phyloP scores from a whole-genome alignment of 2,797 vertebrate genomes.

The Pelobates cultripes region DNA sequence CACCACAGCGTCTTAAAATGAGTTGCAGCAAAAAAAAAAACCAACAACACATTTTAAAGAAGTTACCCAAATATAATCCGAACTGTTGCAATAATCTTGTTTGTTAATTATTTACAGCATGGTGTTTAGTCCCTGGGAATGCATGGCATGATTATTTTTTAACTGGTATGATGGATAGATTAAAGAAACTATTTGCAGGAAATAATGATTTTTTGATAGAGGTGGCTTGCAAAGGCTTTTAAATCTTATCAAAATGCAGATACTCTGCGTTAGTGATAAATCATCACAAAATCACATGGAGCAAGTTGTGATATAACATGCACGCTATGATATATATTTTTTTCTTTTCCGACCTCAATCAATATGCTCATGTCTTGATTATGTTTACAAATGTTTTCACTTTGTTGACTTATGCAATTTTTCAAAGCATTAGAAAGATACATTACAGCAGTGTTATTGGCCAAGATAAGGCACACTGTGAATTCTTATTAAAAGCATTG shows the following conservation, averaged over 20 bases:
- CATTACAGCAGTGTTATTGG: background rate
- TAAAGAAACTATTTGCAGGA: conserved; percentile 12
- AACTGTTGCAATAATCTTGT: background rate
- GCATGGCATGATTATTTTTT: too few relatives aligned
- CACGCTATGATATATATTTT: background rate
- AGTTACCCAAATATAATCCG: background rate
- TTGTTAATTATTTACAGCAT: background rate
- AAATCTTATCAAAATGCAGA: conserved; percentile 33
- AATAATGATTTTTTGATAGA: conserved; percentile 14
- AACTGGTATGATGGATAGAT: conserved; percentile 2
- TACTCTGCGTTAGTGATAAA: conserved; percentile 6
- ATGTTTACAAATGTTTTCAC: conserved; percentile 29
- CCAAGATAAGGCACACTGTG: background rate
- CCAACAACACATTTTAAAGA: background rate
- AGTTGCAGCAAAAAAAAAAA: conserved; percentile 3
- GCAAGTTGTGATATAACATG: conserved; percentile 3
- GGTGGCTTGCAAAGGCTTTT: conserved; percentile 3
- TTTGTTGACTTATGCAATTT: conserved; percentile 12
- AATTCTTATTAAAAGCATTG: background rate
- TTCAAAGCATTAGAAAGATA: conserved; percentile 11
- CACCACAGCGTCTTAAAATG: conserved; percentile 13
- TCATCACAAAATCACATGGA: background rate
- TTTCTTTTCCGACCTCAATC: conserved; percentile 24
- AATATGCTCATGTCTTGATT: conserved; percentile 35
- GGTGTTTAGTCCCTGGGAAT: background rate